phyloP scores from a whole-genome alignment of 2,888 invertebrate genomes.

The Melikaiella ostensackeni region DNA sequence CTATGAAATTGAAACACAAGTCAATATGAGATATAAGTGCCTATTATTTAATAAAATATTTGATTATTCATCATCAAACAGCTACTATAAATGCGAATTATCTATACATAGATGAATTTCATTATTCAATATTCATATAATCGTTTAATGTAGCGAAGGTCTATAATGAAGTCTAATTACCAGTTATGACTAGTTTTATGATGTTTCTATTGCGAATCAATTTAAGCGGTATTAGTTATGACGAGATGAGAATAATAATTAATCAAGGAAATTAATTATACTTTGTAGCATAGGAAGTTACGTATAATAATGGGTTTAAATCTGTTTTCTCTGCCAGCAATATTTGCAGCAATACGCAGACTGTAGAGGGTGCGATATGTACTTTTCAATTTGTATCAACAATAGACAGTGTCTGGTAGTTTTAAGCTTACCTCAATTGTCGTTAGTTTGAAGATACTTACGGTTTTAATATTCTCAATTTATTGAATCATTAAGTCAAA shows the following conservation, averaged over 20 bases:
- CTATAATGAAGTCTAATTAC: neutral
- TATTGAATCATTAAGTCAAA: no score
- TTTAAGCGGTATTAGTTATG: conserved; percentile 3
- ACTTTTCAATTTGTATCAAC: no score
- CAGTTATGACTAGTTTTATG: neutral
- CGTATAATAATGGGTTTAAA: neutral
- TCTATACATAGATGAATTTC: neutral
- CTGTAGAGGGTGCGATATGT: no score
- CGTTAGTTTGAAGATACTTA: no score
- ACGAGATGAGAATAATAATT: neutral
- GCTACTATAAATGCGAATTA: neutral
- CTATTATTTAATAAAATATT: neutral
- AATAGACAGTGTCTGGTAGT: no score
- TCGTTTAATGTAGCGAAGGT: neutral
- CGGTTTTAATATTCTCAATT: no score
- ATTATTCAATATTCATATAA: neutral
- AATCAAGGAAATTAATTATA: conserved; percentile 5
- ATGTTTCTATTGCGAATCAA: neutral
- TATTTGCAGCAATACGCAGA: no score
- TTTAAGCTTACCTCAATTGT: no score
- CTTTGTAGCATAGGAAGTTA: neutral
- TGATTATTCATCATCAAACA: neutral
- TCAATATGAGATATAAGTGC: neutral
- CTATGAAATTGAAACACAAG: neutral
- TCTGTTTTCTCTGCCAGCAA: no score